Conservation (phyloP, 2,113 vertebrate species). For the Excalfactoria chinensis region DNA sequence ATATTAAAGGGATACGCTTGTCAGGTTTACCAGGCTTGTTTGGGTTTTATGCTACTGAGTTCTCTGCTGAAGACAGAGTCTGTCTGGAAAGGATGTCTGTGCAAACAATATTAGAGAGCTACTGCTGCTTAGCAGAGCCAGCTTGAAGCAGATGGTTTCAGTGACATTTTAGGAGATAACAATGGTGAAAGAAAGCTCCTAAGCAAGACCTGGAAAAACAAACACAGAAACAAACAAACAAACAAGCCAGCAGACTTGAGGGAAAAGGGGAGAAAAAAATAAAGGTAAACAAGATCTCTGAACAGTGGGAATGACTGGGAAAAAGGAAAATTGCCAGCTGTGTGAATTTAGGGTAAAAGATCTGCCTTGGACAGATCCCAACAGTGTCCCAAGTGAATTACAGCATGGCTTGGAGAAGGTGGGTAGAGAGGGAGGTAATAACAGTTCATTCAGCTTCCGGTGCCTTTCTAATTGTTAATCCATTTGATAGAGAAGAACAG, state of each 20-base stretch:
- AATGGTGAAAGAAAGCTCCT: neutral
- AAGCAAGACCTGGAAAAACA: neutral
- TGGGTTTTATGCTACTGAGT: neutral
- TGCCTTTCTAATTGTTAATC: neutral
- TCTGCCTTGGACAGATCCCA: accelerated
- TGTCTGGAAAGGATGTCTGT: neutral
- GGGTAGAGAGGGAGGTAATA: neutral
- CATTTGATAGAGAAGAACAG: neutral
- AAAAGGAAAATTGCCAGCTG: neutral
- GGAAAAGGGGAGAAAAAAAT: neutral
- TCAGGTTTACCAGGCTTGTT: neutral
- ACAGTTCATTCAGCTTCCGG: neutral
- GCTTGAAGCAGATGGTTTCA: neutral
- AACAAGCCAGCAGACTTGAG: neutral
- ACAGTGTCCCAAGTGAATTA: neutral
- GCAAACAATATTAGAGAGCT: neutral
- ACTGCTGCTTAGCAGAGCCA: neutral
- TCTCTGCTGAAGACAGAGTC: neutral
- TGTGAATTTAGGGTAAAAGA: neutral
- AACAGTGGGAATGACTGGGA: neutral
- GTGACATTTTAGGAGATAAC: constrained; percentile 6
- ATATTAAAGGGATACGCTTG: neutral
- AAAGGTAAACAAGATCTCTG: neutral
- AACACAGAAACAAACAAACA: neutral
- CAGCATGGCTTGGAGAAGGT: neutral